Percentiles rank a stretch among this genome's conserved stretches.
Evolutionary conservation across 2,888 invertebrate species (phyloP).

Genomic region (Hyalella azteca): DNA sequence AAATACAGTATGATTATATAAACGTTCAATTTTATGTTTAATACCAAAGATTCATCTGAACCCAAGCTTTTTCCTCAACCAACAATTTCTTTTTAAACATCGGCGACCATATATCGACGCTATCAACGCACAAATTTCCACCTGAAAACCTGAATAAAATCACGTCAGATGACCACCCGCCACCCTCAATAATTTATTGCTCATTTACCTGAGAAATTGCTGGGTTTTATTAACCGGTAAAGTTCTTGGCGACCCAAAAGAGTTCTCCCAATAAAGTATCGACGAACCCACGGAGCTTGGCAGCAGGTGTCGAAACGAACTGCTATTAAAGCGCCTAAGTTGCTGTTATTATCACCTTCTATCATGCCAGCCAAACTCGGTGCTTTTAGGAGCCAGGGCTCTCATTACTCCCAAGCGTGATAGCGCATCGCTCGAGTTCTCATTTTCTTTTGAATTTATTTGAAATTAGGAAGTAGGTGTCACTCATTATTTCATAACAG

Average conservation of each 20-base stretch:
- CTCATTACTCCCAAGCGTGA: not conserved
- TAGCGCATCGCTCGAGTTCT: too few species aligned
- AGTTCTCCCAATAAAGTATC: not conserved
- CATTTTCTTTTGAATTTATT: too few species aligned
- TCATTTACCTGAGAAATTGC: not conserved
- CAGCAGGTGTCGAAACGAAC: constrained; percentile 1
- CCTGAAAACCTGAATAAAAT: not conserved
- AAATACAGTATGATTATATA: too few species aligned
- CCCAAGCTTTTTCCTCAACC: too few species aligned
- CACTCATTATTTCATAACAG: too few species aligned
- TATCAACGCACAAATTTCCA: not conserved
- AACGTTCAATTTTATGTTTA: too few species aligned
- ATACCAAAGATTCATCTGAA: too few species aligned
- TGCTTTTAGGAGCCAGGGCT: not conserved
- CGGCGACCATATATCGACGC: too few species aligned
- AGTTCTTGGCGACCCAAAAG: not conserved
- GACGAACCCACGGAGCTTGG: not conserved
- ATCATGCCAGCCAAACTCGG: not conserved
- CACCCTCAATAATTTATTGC: not conserved
- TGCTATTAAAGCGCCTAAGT: constrained; percentile 2
- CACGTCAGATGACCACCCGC: not conserved
- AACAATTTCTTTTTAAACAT: too few species aligned
- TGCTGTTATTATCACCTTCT: constrained; percentile 9
- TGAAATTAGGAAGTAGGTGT: too few species aligned
- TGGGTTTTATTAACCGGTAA: constrained; percentile 3